These are phyloP conservation scores for Puntigrus tetrazona DNA, from an alignment of 2,113 vertebrate genomes.

Conservation along the genomic window DNA sequence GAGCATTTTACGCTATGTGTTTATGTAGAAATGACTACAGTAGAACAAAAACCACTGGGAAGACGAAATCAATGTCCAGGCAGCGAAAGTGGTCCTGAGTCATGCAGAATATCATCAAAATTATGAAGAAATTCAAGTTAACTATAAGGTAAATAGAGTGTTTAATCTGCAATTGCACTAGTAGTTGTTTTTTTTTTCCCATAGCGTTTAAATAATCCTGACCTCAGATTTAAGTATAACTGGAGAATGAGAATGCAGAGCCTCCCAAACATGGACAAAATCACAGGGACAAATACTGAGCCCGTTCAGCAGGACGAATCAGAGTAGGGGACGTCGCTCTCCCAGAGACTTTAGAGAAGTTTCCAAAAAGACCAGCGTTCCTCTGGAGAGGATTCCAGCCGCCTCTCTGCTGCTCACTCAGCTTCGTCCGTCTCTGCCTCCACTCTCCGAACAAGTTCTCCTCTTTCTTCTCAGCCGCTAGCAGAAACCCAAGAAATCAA, in stretches of 20 bases:
- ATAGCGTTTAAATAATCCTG: background rate
- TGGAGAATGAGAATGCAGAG: slow-evolving; percentile 35
- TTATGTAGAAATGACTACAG: background rate
- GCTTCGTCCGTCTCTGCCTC: slow-evolving; percentile 37
- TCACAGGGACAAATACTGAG: slow-evolving; percentile 45
- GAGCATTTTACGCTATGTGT: background rate
- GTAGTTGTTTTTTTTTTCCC: background rate
- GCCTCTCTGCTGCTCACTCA: slow-evolving; percentile 38
- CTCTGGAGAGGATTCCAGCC: slow-evolving; percentile 53
- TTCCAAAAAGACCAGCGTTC: slow-evolving; percentile 63
- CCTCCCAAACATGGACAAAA: slow-evolving; percentile 67
- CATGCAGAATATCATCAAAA: background rate
- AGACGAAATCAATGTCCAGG: background rate
- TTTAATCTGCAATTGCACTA: background rate
- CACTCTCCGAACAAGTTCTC: slow-evolving; percentile 8
- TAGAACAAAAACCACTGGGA: background rate
- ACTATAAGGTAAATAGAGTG: background rate
- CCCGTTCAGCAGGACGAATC: slow-evolving; percentile 49
- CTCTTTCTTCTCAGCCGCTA: slow-evolving; percentile 25
- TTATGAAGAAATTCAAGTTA: background rate
- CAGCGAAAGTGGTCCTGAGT: background rate
- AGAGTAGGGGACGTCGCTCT: slow-evolving; percentile 50
- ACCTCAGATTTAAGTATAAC: slow-evolving; percentile 17
- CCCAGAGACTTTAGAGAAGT: slow-evolving; percentile 48
- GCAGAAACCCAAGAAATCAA: slow-evolving; percentile 53